Evolutionary conservation across 1,140 invertebrate genomes (phyloP).

Genomic region (Manduca sexta): DNA sequence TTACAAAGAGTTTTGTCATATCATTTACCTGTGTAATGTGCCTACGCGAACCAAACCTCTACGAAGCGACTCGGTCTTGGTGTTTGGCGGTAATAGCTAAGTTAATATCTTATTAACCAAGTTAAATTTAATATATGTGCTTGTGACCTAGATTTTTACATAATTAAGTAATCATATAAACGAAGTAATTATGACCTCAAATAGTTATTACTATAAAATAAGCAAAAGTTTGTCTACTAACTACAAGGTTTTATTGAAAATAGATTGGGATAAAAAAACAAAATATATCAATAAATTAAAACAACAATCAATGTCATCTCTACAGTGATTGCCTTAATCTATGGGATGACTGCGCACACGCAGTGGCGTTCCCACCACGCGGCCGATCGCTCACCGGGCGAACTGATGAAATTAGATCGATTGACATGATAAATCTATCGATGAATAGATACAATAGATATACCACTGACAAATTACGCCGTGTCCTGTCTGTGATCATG

Average conservation of each 20-base stretch:
- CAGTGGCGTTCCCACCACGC: slow-evolving; percentile 61
- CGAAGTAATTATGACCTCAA: too few species aligned
- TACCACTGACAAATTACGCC: slow-evolving; percentile 49
- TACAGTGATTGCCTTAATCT: slow-evolving; percentile 21
- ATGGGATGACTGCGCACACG: slow-evolving; percentile 52
- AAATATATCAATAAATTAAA: background rate
- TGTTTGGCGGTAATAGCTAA: too few species aligned
- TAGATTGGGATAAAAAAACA: background rate
- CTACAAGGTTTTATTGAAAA: too few species aligned
- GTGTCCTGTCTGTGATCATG: slow-evolving; percentile 23
- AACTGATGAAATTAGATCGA: slow-evolving; percentile 59
- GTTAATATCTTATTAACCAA: too few species aligned
- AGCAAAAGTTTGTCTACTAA: too few species aligned
- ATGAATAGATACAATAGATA: slow-evolving; percentile 25
- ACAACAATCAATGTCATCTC: background rate
- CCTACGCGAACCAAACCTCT: background rate
- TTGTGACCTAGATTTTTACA: too few species aligned
- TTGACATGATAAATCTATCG: slow-evolving; percentile 51
- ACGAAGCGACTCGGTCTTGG: background rate
- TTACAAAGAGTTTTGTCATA: slow-evolving; percentile 22
- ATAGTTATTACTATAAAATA: too few species aligned
- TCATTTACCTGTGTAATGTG: background rate
- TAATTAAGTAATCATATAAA: too few species aligned
- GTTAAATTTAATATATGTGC: too few species aligned
- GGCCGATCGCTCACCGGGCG: slow-evolving; percentile 49